Percentiles rank a stretch among this genome's conserved stretches.
Conservation (phyloP, 2,797 vertebrate species). For the Eupleurogrammus muticus region DNA sequence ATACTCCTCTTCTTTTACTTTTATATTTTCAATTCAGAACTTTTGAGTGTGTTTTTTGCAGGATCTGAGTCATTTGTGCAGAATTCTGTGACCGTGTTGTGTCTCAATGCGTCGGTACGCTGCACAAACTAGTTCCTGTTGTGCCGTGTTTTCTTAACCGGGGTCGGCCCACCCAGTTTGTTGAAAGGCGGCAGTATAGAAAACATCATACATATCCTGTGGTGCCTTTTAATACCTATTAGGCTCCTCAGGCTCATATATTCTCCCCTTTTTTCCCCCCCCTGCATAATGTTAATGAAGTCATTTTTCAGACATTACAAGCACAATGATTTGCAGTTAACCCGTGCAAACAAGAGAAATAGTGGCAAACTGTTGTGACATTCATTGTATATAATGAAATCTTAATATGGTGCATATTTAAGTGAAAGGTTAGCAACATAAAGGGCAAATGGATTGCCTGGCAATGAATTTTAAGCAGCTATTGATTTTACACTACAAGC, state of each 20-base stretch:
- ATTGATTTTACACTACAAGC: constrained; percentile 98
- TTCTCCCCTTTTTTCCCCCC: constrained; percentile 31
- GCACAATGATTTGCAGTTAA: constrained; percentile 85
- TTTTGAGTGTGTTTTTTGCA: neutral
- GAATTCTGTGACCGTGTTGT: constrained; percentile 35
- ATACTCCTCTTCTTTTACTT: too few relatives aligned
- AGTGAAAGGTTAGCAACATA: constrained; percentile 92
- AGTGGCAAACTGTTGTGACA: constrained; percentile 87
- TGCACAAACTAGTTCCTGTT: constrained; percentile 40
- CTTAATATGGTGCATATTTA: constrained; percentile 91
- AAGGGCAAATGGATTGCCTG: constrained; percentile 99
- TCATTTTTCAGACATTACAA: constrained; percentile 81
- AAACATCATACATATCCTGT: constrained; percentile 79
- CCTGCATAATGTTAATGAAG: constrained; percentile 69
- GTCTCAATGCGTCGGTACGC: constrained; percentile 22
- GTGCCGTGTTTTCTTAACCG: constrained; percentile 70
- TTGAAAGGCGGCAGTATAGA: constrained; percentile 75
- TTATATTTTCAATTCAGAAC: too few relatives aligned
- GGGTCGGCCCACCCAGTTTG: constrained; percentile 80
- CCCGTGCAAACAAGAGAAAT: constrained; percentile 85
- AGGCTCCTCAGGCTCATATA: constrained; percentile 62
- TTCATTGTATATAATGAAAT: constrained; percentile 91
- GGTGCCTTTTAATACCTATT: constrained; percentile 79
- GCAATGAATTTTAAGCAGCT: constrained; percentile 99
- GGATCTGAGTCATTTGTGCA: constrained; percentile 7